A percentile compares a stretch with the other conserved stretches of the same genome.
Conservation (phyloP, 2,113 vertebrate genomes). For the Chaetura pelagica region DNA sequence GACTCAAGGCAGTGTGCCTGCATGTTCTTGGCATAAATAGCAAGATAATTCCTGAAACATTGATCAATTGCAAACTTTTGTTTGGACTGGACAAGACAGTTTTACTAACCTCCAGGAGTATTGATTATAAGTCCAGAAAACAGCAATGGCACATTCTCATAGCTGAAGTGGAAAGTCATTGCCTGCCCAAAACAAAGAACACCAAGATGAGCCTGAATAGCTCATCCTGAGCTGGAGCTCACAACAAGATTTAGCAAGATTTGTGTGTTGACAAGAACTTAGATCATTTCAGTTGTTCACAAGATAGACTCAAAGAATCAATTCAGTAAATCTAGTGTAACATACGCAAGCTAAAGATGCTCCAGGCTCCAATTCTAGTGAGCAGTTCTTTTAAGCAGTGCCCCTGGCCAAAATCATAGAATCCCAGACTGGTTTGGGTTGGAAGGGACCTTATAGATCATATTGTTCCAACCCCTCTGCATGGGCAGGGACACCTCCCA, state of each 20-base stretch:
- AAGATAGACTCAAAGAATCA: neutral
- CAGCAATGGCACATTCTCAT: conserved; percentile 86
- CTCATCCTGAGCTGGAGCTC: neutral
- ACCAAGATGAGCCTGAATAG: neutral
- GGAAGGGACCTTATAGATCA: too few species aligned
- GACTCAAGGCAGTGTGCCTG: rapidly evolving
- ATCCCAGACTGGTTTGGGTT: too few species aligned
- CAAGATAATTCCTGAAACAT: neutral
- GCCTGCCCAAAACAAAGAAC: conserved; percentile 72
- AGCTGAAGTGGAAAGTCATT: conserved; percentile 95
- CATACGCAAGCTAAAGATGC: neutral
- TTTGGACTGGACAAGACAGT: neutral
- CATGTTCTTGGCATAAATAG: neutral
- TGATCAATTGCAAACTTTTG: neutral
- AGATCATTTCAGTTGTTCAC: neutral
- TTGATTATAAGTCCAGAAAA: conserved; percentile 92
- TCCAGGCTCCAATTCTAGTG: neutral
- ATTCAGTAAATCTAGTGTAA: neutral
- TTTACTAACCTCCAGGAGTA: conserved; percentile 88
- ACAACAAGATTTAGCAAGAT: neutral
- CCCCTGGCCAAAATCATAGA: neutral
- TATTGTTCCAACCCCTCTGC: too few species aligned
- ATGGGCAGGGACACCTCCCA: too few species aligned
- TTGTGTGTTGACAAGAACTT: neutral
- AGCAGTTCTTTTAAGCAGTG: neutral